A percentile compares a stretch with the other conserved stretches of the same genome.
phyloP scores from a whole-genome alignment of 1,140 invertebrate species.

The Sminthurinus signatus region DNA sequence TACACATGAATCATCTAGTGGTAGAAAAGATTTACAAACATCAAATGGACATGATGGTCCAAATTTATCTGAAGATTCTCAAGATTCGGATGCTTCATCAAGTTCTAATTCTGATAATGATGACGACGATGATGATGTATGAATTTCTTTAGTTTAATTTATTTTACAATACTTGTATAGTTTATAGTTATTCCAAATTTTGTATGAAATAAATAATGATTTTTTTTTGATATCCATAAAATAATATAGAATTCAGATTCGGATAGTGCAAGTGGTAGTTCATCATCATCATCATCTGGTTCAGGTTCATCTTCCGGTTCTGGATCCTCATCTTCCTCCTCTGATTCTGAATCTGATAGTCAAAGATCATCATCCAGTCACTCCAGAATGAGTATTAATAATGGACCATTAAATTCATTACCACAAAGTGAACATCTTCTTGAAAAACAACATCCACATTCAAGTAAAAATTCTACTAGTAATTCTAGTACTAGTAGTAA shows the following conservation, averaged over 20 bases:
- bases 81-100: conserved; percentile 10
- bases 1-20: background rate
- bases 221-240: background rate
- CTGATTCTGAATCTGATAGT: conserved; percentile 25
- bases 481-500: conserved; percentile 30
- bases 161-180: conserved; percentile 3
- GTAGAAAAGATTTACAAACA: conserved; percentile 1
- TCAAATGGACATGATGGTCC: conserved; percentile 19
- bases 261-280: conserved; percentile 19
- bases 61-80: conserved; percentile 28
- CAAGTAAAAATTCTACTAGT: conserved; percentile 18
- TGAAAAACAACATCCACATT: background rate
- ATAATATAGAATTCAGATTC: conserved; percentile 26
- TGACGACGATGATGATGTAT: background rate
- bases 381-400: background rate
- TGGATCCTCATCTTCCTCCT: conserved; percentile 21
- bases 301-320: conserved; percentile 21
- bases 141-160: background rate
- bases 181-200: no score
- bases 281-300: conserved; percentile 10
- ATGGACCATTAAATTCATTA: background rate
- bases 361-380: conserved; percentile 25
- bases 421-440: background rate
- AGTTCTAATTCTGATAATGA: conserved; percentile 6
- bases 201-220: background rate